A percentile compares a stretch with the other conserved stretches of the same genome.
phyloP scores from a whole-genome alignment of 2,113 vertebrate species.

The Hemiscyllium ocellatum region DNA sequence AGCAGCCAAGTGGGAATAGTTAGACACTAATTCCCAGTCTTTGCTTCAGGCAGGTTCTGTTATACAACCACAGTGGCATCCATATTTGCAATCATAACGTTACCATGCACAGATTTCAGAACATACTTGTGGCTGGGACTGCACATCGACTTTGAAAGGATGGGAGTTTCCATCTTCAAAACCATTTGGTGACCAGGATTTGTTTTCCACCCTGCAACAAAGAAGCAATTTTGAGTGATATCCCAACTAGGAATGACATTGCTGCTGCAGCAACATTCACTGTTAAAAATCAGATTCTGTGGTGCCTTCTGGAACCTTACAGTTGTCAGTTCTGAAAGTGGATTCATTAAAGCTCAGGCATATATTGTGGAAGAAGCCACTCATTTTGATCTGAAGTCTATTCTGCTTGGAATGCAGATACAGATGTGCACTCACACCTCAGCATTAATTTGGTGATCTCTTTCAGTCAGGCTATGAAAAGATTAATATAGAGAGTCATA shows the following conservation, averaged over 20 bases:
- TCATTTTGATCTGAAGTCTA: neutral
- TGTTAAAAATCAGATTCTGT: neutral
- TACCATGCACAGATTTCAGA: neutral
- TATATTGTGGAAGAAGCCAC: neutral
- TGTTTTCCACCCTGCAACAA: slow-evolving; percentile 67
- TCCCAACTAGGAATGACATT: no score
- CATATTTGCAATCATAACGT: neutral
- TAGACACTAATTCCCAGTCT: no score
- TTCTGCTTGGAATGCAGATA: neutral
- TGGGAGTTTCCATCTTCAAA: slow-evolving; percentile 78
- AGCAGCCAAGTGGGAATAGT: neutral
- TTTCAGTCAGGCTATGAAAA: neutral
- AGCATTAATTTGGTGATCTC: neutral
- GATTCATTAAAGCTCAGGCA: neutral
- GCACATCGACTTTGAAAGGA: slow-evolving; percentile 62
- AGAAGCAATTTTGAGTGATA: slow-evolving; percentile 39
- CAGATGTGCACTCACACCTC: neutral
- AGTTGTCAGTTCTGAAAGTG: neutral
- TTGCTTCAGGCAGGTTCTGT: neutral
- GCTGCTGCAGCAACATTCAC: no score
- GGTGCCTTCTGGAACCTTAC: neutral
- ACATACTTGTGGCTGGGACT: slow-evolving; percentile 75
- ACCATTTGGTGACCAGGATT: slow-evolving; percentile 65
- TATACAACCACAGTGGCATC: neutral
- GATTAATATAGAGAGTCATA: neutral